Conservation (phyloP, 2,888 invertebrate species). For the Melanostoma scalare region DNA sequence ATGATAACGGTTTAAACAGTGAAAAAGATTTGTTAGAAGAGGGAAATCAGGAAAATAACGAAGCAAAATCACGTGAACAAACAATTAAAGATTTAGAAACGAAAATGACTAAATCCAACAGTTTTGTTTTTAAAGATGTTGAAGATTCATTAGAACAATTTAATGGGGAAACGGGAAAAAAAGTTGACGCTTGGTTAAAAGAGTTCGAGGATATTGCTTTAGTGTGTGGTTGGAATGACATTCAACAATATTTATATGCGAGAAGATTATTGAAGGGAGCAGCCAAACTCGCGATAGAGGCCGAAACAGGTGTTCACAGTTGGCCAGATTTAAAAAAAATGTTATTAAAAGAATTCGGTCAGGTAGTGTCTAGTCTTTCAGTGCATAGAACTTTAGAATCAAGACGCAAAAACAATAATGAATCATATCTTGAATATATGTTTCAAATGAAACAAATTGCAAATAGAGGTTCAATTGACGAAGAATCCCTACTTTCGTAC, state of each 20-base stretch:
- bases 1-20: neutral
- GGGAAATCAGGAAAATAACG: too few species aligned
- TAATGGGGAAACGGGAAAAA: slow-evolving; percentile 33
- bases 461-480: slow-evolving; percentile 11
- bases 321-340: neutral
- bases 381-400: neutral
- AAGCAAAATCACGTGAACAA: too few species aligned
- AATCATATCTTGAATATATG: slow-evolving; percentile 1
- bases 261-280: slow-evolving; percentile 25
- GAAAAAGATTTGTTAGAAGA: neutral
- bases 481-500: slow-evolving; percentile 13
- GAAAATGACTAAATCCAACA: slow-evolving; percentile 1
- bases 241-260: slow-evolving; percentile 32
- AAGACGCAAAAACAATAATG: slow-evolving; percentile 1
- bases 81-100: too few species aligned
- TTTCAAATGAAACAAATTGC: slow-evolving; percentile 22
- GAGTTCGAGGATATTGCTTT: slow-evolving; percentile 28
- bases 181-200: slow-evolving; percentile 19
- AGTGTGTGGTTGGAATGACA: slow-evolving; percentile 24
- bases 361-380: neutral
- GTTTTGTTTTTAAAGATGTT: slow-evolving; percentile 36
- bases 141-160: slow-evolving; percentile 28
- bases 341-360: neutral
- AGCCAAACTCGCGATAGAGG: slow-evolving; percentile 35
- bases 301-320: neutral